Percentiles rank a stretch among this genome's conserved stretches.
phyloP scores from a whole-genome alignment of 2,888 invertebrate genomes.

The Catonia carolina region DNA sequence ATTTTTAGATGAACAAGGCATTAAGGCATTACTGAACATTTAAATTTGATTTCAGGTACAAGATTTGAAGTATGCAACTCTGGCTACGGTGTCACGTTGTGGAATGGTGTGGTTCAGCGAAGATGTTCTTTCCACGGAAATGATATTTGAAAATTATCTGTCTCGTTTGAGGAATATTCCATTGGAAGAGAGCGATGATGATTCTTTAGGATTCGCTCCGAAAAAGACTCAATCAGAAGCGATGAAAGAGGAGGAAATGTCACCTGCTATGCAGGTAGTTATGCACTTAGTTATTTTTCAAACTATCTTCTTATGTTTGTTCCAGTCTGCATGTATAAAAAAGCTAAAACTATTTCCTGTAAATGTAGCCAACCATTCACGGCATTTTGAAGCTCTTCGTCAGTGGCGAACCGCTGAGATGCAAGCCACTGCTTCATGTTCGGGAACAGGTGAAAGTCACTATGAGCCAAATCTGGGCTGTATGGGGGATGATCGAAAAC shows the following conservation, averaged over 20 bases:
- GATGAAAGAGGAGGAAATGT: constrained; percentile 65
- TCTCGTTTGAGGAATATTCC: constrained; percentile 77
- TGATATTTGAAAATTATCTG: constrained; percentile 97
- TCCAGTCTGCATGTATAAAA: too few relatives aligned
- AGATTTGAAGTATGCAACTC: constrained; percentile 95
- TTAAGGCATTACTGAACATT: too few relatives aligned
- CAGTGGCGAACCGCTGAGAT: too few relatives aligned
- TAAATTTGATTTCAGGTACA: constrained; percentile 70
- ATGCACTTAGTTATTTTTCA: background rate
- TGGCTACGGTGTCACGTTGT: constrained; percentile 98
- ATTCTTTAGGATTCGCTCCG: constrained; percentile 50
- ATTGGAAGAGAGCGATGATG: constrained; percentile 84
- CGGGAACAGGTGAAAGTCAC: too few relatives aligned
- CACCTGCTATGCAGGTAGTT: constrained; percentile 66
- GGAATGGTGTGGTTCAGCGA: constrained; percentile 99
- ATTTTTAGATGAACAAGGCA: too few relatives aligned
- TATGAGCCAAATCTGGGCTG: too few relatives aligned
- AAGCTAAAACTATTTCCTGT: too few relatives aligned
- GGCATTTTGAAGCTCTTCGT: too few relatives aligned
- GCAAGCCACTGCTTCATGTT: too few relatives aligned
- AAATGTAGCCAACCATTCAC: too few relatives aligned
- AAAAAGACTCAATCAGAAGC: constrained; percentile 50
- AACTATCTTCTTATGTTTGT: too few relatives aligned
- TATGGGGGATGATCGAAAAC: too few relatives aligned
- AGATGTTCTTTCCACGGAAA: constrained; percentile 95